These are phyloP conservation scores for Eospalax fontanierii DNA, from an alignment of 2,797 vertebrate species.

Conservation along the genomic window DNA sequence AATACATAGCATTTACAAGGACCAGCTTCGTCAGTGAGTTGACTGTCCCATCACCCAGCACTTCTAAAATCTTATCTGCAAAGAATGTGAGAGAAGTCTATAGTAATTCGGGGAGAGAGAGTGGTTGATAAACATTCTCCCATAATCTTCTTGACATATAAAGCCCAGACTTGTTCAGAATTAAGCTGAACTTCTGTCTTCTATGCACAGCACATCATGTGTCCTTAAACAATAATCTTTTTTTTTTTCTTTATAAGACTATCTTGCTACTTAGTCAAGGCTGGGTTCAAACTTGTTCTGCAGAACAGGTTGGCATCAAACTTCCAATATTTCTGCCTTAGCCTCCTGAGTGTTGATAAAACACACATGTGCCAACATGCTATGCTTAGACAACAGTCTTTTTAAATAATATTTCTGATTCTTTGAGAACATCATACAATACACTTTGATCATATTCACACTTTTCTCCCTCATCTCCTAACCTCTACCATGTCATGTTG, in stretches of 20 bases:
- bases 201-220: too few species aligned
- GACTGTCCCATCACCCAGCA: slow-evolving; percentile 92
- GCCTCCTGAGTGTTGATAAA: neutral
- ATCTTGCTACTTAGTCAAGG: too few species aligned
- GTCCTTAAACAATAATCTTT: neutral
- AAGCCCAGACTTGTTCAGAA: neutral
- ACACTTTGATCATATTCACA: too few species aligned
- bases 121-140: neutral
- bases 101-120: neutral
- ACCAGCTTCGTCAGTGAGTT: slow-evolving; percentile 90
- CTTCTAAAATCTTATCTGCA: slow-evolving; percentile 94
- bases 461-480: too few species aligned
- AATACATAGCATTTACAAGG: slow-evolving; percentile 96
- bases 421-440: too few species aligned
- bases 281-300: neutral
- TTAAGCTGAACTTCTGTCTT: neutral
- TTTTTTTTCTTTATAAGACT: neutral
- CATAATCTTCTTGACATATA: neutral
- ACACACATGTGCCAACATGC: too few species aligned
- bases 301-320: neutral
- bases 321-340: too few species aligned
- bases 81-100: neutral
- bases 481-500: too few species aligned
- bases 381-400: neutral
- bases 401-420: too few species aligned